These are phyloP conservation scores for Urocolius indicus DNA, from an alignment of 2,113 vertebrate species.

Conservation along the genomic window DNA sequence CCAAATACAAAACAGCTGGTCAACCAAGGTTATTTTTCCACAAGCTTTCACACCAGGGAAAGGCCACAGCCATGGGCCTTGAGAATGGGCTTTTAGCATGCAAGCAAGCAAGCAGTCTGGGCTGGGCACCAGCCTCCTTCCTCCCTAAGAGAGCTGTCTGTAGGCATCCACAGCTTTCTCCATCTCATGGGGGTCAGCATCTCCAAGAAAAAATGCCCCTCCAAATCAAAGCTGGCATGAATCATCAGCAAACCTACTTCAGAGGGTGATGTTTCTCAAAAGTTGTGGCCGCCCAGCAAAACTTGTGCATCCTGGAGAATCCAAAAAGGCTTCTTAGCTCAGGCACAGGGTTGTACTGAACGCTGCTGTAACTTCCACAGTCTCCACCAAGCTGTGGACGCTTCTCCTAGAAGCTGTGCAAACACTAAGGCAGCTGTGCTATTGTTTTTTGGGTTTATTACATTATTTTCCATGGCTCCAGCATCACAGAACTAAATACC, in stretches of 20 bases:
- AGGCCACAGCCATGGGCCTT: neutral
- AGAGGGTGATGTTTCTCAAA: neutral
- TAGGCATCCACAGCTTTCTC: neutral
- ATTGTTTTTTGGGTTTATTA: too few species aligned
- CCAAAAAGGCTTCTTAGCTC: neutral
- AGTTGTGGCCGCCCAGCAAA: neutral
- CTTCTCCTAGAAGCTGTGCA: neutral
- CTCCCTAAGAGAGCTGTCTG: neutral
- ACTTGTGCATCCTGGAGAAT: neutral
- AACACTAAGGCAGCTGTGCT: neutral
- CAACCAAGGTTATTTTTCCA: neutral
- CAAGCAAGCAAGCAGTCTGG: neutral
- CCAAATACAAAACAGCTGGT: neutral
- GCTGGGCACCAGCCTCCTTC: neutral
- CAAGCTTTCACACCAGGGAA: neutral
- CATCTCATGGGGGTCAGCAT: neutral
- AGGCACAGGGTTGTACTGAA: neutral
- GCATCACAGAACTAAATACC: neutral
- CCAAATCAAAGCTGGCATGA: neutral
- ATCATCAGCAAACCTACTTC: neutral
- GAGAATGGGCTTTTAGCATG: neutral
- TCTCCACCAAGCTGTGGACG: neutral
- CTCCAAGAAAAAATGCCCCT: neutral
- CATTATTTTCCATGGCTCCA: neutral
- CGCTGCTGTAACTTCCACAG: neutral